phyloP scores from a whole-genome alignment of 2,113 vertebrate species.

The Cinclus cinclus region DNA sequence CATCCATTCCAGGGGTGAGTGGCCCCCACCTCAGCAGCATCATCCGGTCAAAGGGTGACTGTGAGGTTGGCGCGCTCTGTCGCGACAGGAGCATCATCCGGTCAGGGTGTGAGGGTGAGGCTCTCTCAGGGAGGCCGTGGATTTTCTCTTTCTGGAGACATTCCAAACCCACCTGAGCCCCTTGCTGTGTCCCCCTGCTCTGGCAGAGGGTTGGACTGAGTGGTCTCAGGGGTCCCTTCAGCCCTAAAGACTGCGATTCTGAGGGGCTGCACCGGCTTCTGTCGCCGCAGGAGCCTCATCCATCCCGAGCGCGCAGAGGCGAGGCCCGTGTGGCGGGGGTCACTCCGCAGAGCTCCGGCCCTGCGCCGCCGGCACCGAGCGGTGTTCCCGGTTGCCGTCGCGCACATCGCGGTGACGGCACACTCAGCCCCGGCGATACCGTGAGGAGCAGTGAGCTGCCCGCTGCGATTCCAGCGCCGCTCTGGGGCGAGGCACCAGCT shows the following conservation, averaged over 20 bases:
- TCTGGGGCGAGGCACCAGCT: not conserved
- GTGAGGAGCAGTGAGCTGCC: not conserved
- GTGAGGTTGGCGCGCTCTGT: not conserved
- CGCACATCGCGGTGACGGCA: not conserved
- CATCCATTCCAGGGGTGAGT: not conserved
- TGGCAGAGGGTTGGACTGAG: not conserved
- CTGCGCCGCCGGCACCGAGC: not conserved
- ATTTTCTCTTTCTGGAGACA: not conserved
- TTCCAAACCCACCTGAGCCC: not conserved
- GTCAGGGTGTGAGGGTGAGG: not conserved
- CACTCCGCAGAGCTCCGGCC: not conserved
- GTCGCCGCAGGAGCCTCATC: not conserved
- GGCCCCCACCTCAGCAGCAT: not conserved
- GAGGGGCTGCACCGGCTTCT: not conserved
- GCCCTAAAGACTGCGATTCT: not conserved
- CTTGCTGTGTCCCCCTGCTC: not conserved
- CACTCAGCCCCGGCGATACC: not conserved
- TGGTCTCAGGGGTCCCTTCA: not conserved
- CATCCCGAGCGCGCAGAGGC: rapidly evolving
- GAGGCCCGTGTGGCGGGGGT: not conserved
- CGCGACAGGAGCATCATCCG: not conserved
- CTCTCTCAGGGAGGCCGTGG: not conserved
- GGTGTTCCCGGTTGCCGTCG: not conserved
- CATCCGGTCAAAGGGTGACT: not conserved
- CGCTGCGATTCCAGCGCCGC: not conserved